Percentiles rank a stretch among this genome's conserved stretches.
These are phyloP conservation scores for Bombus terrestris DNA, from an alignment of 1,140 invertebrate genomes.

Conservation along the genomic window DNA sequence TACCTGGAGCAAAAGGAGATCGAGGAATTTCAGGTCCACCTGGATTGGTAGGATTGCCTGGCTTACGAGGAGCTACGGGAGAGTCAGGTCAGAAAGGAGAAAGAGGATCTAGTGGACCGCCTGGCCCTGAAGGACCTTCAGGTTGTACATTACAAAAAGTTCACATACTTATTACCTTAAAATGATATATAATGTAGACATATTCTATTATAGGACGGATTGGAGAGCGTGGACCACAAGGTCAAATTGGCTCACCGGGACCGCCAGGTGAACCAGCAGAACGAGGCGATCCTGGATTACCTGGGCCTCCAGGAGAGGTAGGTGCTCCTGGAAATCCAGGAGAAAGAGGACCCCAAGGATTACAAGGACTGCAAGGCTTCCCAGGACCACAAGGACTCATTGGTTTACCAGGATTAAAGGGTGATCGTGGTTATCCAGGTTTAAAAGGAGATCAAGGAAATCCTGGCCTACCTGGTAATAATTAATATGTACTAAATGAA, in stretches of 20 bases:
- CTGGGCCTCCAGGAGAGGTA: constrained; percentile 88
- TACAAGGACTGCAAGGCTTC: constrained; percentile 85
- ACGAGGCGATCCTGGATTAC: constrained; percentile 88
- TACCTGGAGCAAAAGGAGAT: constrained; percentile 86
- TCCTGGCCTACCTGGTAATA: constrained; percentile 84
- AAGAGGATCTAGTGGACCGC: constrained; percentile 84
- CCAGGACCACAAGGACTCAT: constrained; percentile 86
- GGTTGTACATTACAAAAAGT: constrained; percentile 75
- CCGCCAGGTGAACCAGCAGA: constrained; percentile 90
- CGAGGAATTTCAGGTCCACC: constrained; percentile 89
- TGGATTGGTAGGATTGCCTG: constrained; percentile 89
- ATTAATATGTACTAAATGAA: background rate
- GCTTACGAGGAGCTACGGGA: constrained; percentile 86
- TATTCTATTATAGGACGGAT: constrained; percentile 82
- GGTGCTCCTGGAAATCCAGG: constrained; percentile 88
- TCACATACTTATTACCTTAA: background rate
- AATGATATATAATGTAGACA: constrained; percentile 8
- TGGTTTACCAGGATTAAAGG: constrained; percentile 88
- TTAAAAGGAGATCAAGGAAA: constrained; percentile 89
- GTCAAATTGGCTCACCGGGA: constrained; percentile 86
- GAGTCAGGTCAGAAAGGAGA: constrained; percentile 89
- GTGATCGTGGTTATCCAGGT: constrained; percentile 87
- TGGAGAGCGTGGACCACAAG: constrained; percentile 88
- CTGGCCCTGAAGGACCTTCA: constrained; percentile 86
- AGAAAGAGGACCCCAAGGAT: constrained; percentile 85